Evolutionary conservation across 2,888 invertebrate genomes (phyloP).

Genomic region (Neelides folsomi): DNA sequence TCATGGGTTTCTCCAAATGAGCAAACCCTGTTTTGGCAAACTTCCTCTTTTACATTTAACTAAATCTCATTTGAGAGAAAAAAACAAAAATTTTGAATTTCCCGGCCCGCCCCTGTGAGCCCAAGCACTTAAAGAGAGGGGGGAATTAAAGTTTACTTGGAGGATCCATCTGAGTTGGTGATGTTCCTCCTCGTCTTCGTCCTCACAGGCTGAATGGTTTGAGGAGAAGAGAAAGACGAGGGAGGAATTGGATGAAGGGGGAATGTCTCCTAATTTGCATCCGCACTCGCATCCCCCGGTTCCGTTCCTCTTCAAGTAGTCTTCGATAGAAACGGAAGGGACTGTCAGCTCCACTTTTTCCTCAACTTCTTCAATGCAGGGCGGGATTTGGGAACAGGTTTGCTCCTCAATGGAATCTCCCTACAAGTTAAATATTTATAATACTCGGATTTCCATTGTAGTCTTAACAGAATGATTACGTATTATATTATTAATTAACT

Average conservation of each 20-base stretch:
- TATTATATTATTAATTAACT: no score
- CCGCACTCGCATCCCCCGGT: conserved; percentile 29
- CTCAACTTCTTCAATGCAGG: not conserved
- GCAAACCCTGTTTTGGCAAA: no score
- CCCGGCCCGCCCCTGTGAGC: no score
- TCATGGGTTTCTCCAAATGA: no score
- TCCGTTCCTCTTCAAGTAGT: conserved; percentile 2
- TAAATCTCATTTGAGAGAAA: no score
- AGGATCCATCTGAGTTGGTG: conserved; percentile 31
- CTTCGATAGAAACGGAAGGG: conserved; percentile 2
- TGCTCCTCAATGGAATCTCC: conserved; percentile 29
- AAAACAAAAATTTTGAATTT: no score
- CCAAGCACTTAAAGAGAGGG: no score
- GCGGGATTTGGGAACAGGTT: conserved; percentile 11
- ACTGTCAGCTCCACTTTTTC: not conserved
- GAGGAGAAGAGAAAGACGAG: conserved; percentile 27
- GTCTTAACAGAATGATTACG: no score
- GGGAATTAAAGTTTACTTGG: conserved; percentile 16
- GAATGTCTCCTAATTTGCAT: conserved; percentile 28
- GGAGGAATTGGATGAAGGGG: conserved; percentile 25
- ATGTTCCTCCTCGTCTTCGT: conserved; percentile 27
- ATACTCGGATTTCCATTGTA: no score
- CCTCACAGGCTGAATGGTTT: conserved; percentile 28
- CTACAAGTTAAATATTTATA: conserved; percentile 9
- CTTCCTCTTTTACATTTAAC: no score